A percentile compares a stretch with the other conserved stretches of the same genome.
These are phyloP conservation scores for Limenitis arthemis DNA, from an alignment of 2,888 invertebrate genomes.

Conservation along the genomic window DNA sequence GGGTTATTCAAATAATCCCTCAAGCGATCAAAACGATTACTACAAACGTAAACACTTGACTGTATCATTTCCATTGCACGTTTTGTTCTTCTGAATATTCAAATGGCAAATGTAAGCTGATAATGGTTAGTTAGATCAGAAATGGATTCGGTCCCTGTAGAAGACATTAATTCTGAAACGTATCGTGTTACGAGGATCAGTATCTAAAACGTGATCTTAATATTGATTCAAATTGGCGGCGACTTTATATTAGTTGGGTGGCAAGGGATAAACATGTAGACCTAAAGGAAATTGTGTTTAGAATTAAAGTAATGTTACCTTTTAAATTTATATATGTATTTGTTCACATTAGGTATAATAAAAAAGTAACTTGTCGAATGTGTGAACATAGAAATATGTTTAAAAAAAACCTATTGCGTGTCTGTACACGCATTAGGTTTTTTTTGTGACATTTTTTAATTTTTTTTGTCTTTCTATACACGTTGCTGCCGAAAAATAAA, in stretches of 20 bases:
- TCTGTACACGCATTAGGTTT: too few species aligned
- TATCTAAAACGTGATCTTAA: constrained; percentile 57
- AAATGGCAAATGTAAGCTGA: constrained; percentile 52
- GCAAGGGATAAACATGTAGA: constrained; percentile 6
- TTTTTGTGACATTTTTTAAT: too few species aligned
- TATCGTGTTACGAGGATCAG: constrained; percentile 53
- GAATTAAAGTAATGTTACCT: background rate
- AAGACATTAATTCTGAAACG: constrained; percentile 55
- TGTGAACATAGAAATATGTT: too few species aligned
- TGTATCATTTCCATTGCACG: constrained; percentile 32
- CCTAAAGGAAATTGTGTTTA: background rate
- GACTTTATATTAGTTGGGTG: constrained; percentile 25
- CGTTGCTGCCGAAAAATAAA: too few species aligned
- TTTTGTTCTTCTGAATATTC: constrained; percentile 55
- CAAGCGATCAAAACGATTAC: constrained; percentile 29
- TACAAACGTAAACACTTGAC: constrained; percentile 12
- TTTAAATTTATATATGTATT: too few species aligned
- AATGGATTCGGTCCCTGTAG: constrained; percentile 38
- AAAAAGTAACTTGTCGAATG: too few species aligned
- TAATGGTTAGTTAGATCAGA: constrained; percentile 58
- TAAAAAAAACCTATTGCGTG: too few species aligned
- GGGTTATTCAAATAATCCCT: constrained; percentile 39
- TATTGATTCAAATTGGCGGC: constrained; percentile 52
- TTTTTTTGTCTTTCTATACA: too few species aligned
- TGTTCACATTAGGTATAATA: too few species aligned